Base-by-base conservation (phyloP, 1,140 invertebrate genomes). In the Coenobita brevimanus region DNA sequence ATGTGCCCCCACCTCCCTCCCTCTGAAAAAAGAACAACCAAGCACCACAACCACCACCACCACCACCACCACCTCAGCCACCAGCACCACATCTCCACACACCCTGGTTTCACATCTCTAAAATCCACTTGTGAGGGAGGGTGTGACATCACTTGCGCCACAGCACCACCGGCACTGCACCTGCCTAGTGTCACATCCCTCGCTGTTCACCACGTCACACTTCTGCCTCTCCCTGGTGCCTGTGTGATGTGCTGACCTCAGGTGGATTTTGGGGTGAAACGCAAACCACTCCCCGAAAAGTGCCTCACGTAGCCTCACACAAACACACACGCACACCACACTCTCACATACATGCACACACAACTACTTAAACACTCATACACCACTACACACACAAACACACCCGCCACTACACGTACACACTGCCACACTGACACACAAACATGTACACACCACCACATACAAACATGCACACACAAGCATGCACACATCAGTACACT, bases 61-160 rank as follows among this genome's bases (percentile, higher is more conserved):
- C 69, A 85, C 82, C 82, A 85, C 60, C 73, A 76, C 69, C n/a
- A 76, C 71, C 21, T 76, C 82, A 21, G 64, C 46, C 69, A 82
- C 87, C 57, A 81, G 60, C 38, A 79, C 81, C 30, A 17, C 75
- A 67, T 69, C 83, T 30, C 41, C 62, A 82, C 81, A n/a, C 24
- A 33, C 54, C 79, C 33, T n/a, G 8, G 33, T 38, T 50, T 43
- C 71, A 85, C 46, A 64, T 50, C 50, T 43, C n/a, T 62, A 27
- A 64, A 76, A 85, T 85, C 82, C 54, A 36, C 71, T 85, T 75
- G 82, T 24, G 43, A 75, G 69, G 36, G 50, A 73, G 82, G 71
- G 71, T 71, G 71, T 62, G 82, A 36, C 54, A 6, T 76, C 79
- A 75, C 57, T 33, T 43, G n/a, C 75, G 82, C 82, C 82, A 85